phyloP scores from a whole-genome alignment of 1,140 invertebrate species.

The Gryllus bimaculatus region DNA sequence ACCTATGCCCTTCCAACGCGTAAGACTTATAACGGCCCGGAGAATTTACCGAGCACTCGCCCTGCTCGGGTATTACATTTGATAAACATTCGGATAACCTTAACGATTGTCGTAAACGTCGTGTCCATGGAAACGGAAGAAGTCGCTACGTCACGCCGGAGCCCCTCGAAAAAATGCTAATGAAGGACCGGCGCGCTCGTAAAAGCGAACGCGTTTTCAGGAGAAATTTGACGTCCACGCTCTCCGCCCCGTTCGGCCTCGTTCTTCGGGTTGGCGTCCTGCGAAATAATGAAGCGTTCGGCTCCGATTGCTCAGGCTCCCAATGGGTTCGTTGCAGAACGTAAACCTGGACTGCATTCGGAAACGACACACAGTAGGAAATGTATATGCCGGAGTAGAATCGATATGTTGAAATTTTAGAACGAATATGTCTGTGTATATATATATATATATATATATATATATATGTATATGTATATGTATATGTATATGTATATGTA shows the following conservation, averaged over 20 bases:
- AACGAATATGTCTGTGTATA: too few relatives aligned
- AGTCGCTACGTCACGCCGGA: not conserved
- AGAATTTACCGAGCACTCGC: not conserved
- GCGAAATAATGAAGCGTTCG: not conserved
- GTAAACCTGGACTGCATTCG: too few relatives aligned
- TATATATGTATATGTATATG: too few relatives aligned
- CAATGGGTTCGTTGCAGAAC: too few relatives aligned
- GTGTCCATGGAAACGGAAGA: not conserved
- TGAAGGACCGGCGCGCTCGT: not conserved
- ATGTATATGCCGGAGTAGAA: too few relatives aligned
- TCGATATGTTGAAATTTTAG: too few relatives aligned
- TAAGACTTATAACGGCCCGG: not conserved
- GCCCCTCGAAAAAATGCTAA: not conserved
- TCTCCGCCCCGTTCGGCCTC: not conserved
- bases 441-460: too few relatives aligned
- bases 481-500: too few relatives aligned
- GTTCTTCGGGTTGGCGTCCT: not conserved
- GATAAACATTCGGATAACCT: slow-evolving; percentile 1
- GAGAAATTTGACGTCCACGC: not conserved
- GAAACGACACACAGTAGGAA: too few relatives aligned
- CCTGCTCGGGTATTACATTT: not conserved
- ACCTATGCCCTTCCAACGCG: not conserved
- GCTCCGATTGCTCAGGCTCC: too few relatives aligned
- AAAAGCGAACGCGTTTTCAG: not conserved
- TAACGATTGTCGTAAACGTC: not conserved